These are phyloP conservation scores for Mesorhabditis belari DNA, from an alignment of 2,888 invertebrate genomes.

Conservation along the genomic window DNA sequence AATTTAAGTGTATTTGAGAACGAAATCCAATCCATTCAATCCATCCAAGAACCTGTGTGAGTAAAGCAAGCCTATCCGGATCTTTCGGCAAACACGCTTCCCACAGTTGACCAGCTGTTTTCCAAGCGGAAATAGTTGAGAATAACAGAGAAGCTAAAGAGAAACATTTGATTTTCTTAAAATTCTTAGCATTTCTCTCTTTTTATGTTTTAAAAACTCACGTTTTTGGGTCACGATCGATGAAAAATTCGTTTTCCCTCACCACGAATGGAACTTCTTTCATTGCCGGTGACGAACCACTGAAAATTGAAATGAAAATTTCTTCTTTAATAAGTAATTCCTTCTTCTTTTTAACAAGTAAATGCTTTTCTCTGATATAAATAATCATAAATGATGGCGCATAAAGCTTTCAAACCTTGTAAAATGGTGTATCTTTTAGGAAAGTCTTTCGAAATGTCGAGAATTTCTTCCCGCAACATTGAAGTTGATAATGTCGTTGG, in stretches of 20 bases:
- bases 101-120: constrained; percentile 42
- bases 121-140: constrained; percentile 48
- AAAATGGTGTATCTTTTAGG: constrained; percentile 25
- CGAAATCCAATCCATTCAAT: background rate
- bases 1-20: background rate
- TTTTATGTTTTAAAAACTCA: constrained; percentile 8
- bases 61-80: constrained; percentile 41
- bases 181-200: background rate
- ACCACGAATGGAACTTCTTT: constrained; percentile 31
- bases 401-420: constrained; percentile 17
- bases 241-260: constrained; percentile 43
- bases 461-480: constrained; percentile 44
- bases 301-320: constrained; percentile 8
- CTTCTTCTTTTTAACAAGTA: too few species aligned
- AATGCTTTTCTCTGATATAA: too few species aligned
- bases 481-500: constrained; percentile 31
- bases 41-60: constrained; percentile 28
- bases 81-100: constrained; percentile 51
- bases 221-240: constrained; percentile 48
- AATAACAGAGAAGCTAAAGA: constrained; percentile 42
- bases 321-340: constrained; percentile 10
- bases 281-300: constrained; percentile 45
- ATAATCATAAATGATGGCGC: constrained; percentile 4
- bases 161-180: background rate
- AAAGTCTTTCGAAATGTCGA: constrained; percentile 26